These are phyloP conservation scores for Cardiocondyla obscurior DNA, from an alignment of 1,140 invertebrate species.

Conservation along the genomic window DNA sequence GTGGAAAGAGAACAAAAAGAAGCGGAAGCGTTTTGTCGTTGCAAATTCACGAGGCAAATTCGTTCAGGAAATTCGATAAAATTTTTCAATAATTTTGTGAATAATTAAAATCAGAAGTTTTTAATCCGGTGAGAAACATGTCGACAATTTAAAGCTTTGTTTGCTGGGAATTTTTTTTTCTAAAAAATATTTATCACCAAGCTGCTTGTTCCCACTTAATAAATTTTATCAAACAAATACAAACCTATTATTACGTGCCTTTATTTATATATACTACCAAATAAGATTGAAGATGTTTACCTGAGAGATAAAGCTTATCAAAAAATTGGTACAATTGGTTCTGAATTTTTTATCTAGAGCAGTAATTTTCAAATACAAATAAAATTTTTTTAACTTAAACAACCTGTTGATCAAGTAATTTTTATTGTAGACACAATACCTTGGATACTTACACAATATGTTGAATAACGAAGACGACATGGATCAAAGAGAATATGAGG, in stretches of 20 bases:
- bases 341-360: not conserved
- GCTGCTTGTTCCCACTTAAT: too few relatives aligned
- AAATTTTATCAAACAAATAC: too few relatives aligned
- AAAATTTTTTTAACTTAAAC: not conserved
- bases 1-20: not conserved
- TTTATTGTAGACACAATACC: constrained; percentile 63
- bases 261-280: too few relatives aligned
- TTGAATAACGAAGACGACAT: not conserved
- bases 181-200: too few relatives aligned
- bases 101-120: not conserved
- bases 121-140: too few relatives aligned
- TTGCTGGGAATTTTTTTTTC: too few relatives aligned
- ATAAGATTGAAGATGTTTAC: too few relatives aligned
- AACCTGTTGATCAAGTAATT: not conserved
- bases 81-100: not conserved
- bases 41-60: not conserved
- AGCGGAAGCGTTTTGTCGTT: not conserved
- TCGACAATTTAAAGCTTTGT: too few relatives aligned
- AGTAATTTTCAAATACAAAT: not conserved
- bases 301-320: too few relatives aligned
- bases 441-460: constrained; percentile 25
- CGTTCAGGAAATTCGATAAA: not conserved
- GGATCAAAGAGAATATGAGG: not conserved
- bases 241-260: too few relatives aligned
- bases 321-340: too few relatives aligned